These are phyloP conservation scores for Thermophis baileyi DNA, from an alignment of 2,113 vertebrate species.

Conservation along the genomic window DNA sequence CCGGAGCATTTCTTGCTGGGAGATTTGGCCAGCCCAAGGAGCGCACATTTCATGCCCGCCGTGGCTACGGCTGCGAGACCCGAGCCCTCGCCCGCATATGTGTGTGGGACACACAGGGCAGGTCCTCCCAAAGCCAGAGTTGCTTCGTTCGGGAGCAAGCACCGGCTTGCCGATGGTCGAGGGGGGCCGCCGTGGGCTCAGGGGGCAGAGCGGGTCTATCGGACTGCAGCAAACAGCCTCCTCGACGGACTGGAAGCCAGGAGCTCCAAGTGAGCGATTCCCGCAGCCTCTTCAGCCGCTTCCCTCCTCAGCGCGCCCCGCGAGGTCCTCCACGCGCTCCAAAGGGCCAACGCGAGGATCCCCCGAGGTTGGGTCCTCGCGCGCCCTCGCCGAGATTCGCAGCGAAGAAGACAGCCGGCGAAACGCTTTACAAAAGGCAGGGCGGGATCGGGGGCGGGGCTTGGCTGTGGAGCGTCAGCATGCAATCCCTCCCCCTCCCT, in stretches of 20 bases:
- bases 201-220: neutral
- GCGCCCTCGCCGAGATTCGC: neutral
- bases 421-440: neutral
- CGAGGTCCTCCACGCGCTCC: neutral
- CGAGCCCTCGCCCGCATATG: neutral
- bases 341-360: neutral
- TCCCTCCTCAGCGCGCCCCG: neutral
- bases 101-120: neutral
- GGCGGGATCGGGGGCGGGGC: neutral
- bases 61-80: neutral
- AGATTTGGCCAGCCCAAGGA: slow-evolving; percentile 1
- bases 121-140: slow-evolving; percentile 11
- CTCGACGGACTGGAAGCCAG: neutral
- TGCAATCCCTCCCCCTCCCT: neutral
- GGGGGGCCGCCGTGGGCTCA: neutral
- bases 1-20: neutral
- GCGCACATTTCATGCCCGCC: slow-evolving; percentile 17
- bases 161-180: neutral
- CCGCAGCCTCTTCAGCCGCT: neutral
- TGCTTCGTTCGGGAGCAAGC: neutral
- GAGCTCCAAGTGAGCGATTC: neutral
- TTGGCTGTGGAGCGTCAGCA: neutral
- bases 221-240: neutral
- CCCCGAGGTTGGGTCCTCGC: neutral
- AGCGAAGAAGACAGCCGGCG: neutral